Evolutionary conservation across 2,888 invertebrate species (phyloP), one percentile per base, ranked within the genome.

Genomic region (Altica lythri): DNA sequence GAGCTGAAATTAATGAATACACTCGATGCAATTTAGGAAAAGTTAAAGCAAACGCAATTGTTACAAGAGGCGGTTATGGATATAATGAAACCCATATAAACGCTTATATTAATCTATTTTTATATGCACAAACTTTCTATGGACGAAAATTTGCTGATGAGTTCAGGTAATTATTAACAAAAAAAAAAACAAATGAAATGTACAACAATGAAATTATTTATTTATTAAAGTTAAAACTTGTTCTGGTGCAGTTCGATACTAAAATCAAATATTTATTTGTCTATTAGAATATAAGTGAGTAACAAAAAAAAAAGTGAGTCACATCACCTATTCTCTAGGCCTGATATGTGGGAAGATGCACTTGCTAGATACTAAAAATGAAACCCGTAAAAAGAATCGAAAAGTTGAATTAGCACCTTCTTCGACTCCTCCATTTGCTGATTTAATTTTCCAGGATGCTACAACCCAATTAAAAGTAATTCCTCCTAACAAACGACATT

Each of bases 401-500:
- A n/a, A n/a, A n/a, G n/a, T n/a, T n/a, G n/a, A n/a, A n/a, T n/a
- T n/a, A n/a, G n/a, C n/a, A n/a, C n/a, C n/a, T 77, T 86, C 85
- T 61, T 95, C 95, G 0, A 81, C 82, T 2, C 83, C 89, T 1
- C 93, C 92, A 0, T 90, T 87, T 77, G 86, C 91, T 29, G 97
- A 98, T 77, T 80, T 98, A 13, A 94, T 98, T 63, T 98, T 98
- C 79, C 94, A 94, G 78, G 97, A 98, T 74, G 92, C 95, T 0
- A 92, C 97, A 0, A 90, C 95, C 13, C 90, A 95, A 61, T 79
- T 98, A 18, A 83, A 86, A 64, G 81, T 88, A 0, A 82, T 97
- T 17, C 81, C 85, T 0, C 81, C 83, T 44, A 80, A 82, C 13
- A 77, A 86, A 66, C 82, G 92, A 4, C 83, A 88, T 44, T 94